phyloP scores from a whole-genome alignment of 2,888 invertebrate genomes.

The Julus scanicus region DNA sequence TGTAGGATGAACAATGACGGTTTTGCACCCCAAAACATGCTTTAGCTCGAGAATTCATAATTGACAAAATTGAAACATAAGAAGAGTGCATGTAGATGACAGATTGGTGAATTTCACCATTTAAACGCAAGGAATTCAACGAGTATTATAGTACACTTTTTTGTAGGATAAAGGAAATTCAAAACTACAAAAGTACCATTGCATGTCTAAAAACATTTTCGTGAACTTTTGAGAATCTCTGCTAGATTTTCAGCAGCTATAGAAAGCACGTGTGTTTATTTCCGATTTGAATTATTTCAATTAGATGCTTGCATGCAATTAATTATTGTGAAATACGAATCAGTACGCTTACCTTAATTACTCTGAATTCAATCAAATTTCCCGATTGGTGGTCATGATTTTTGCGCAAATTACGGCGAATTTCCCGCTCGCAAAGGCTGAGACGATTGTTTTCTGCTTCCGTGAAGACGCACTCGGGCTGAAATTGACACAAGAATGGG shows the following conservation, averaged over 20 bases:
- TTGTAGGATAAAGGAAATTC: too few species aligned
- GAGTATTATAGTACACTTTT: too few species aligned
- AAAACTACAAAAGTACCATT: too few species aligned
- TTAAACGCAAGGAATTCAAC: too few species aligned
- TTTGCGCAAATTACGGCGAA: conserved; percentile 8
- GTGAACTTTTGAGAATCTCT: not conserved
- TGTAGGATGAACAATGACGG: too few species aligned
- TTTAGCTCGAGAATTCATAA: too few species aligned
- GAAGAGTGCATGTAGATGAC: too few species aligned
- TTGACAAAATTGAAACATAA: too few species aligned
- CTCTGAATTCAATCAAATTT: not conserved
- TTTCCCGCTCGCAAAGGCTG: conserved; percentile 26
- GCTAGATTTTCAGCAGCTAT: not conserved
- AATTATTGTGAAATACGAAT: not conserved
- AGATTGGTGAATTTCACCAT: too few species aligned
- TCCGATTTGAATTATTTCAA: not conserved
- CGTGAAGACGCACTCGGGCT: conserved; percentile 48
- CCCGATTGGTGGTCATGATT: conserved; percentile 15
- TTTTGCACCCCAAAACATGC: too few species aligned
- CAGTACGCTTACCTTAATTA: not conserved
- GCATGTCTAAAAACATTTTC: not conserved
- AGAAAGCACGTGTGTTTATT: not conserved
- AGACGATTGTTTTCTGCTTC: conserved; percentile 46
- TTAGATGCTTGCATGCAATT: not conserved
- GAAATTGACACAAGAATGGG: conserved; percentile 42